Evolutionary conservation across 2,888 invertebrate genomes (phyloP).

Genomic region (Eupsilia transversa): DNA sequence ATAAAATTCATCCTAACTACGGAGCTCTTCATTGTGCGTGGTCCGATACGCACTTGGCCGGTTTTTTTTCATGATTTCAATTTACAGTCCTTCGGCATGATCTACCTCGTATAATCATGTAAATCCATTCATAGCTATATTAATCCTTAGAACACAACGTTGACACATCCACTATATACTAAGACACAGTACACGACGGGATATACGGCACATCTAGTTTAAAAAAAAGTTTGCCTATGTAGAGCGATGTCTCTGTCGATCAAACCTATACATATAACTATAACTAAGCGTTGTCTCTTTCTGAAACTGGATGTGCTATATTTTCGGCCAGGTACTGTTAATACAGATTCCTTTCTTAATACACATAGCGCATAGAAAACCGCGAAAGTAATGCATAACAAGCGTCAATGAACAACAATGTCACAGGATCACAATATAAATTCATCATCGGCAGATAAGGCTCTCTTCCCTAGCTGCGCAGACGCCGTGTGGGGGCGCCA

Average conservation of each 20-base stretch:
- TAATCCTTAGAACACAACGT: constrained; percentile 47
- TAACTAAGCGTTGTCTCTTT: not conserved
- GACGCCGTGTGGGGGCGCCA: constrained; percentile 95
- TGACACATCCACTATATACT: constrained; percentile 54
- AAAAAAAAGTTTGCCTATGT: not conserved
- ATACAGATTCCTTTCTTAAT: constrained; percentile 27
- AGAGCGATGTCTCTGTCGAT: not conserved
- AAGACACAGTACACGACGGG: constrained; percentile 14
- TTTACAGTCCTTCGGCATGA: constrained; percentile 16
- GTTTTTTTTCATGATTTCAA: constrained; percentile 39
- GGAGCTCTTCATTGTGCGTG: too few relatives aligned
- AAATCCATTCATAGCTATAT: constrained; percentile 25
- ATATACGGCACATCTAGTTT: not conserved
- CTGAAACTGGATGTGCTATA: not conserved
- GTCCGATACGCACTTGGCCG: too few relatives aligned
- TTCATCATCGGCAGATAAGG: constrained; percentile 89
- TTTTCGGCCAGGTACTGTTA: not conserved
- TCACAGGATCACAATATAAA: constrained; percentile 62
- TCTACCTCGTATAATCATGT: constrained; percentile 32
- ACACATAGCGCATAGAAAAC: constrained; percentile 42
- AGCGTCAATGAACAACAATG: constrained; percentile 64
- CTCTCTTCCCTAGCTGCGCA: constrained; percentile 92
- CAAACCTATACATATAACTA: too few relatives aligned
- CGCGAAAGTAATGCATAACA: constrained; percentile 46
- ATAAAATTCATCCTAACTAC: too few relatives aligned